A percentile compares a stretch with the other conserved stretches of the same genome.
These are phyloP conservation scores for Zeugodacus cucurbitae DNA, from an alignment of 1,140 invertebrate genomes.

Conservation along the genomic window DNA sequence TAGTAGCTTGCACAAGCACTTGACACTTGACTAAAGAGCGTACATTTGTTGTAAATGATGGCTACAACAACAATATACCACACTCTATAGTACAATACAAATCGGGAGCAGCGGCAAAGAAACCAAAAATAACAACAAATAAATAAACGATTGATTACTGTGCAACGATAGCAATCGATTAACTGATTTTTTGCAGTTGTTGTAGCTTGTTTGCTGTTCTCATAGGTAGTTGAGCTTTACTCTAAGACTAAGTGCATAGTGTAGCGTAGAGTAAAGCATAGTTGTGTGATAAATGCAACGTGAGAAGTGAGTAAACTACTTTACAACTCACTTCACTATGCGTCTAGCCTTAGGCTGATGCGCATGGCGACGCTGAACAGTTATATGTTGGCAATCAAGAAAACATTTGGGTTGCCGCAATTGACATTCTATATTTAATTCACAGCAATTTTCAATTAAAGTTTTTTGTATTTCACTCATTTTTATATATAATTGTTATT, in stretches of 20 bases:
- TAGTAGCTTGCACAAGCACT: background rate
- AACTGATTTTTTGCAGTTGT: background rate
- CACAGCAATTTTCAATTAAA: background rate
- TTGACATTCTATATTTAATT: conserved; percentile 22
- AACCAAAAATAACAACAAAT: background rate
- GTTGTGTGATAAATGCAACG: too few species aligned
- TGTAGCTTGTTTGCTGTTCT: background rate
- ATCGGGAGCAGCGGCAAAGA: background rate
- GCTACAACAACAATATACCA: background rate
- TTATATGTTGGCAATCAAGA: conserved; percentile 21
- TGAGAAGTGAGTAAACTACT: too few species aligned
- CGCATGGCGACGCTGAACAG: background rate
- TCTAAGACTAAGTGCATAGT: background rate
- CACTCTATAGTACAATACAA: background rate
- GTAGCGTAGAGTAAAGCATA: background rate
- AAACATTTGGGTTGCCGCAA: conserved; percentile 32
- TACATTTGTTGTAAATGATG: background rate
- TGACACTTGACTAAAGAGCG: background rate
- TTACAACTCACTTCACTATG: background rate
- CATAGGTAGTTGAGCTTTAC: background rate
- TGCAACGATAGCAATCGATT: background rate
- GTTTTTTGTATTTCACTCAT: background rate
- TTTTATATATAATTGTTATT: background rate
- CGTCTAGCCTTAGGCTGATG: background rate
- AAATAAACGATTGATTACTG: background rate